Conservation (phyloP, 2,888 invertebrate genomes). For the Tromatobia lineatoria region DNA sequence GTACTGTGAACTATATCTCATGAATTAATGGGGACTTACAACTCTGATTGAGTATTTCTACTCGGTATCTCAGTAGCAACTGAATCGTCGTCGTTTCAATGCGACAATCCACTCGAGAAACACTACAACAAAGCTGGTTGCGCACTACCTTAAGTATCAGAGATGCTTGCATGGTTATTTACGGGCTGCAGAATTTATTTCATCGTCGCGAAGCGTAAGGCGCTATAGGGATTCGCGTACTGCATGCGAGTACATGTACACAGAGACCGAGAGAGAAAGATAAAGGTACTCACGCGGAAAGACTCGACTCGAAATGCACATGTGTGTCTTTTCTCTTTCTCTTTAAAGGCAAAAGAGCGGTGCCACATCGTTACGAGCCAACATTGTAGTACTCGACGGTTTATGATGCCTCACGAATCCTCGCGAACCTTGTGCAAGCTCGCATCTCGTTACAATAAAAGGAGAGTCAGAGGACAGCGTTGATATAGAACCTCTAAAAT, state of each 20-base stretch:
- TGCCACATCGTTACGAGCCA: conserved; percentile 34
- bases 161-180: conserved; percentile 18
- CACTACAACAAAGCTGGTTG: conserved; percentile 1
- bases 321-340: conserved; percentile 13
- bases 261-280: neutral
- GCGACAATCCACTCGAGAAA: conserved; percentile 7
- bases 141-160: neutral
- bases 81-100: conserved; percentile 2
- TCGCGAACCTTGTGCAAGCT: conserved; percentile 24
- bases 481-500: conserved; percentile 35
- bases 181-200: conserved; percentile 26
- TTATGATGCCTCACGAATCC: conserved; percentile 51
- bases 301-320: conserved; percentile 14
- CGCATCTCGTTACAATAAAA: conserved; percentile 22
- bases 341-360: conserved; percentile 27
- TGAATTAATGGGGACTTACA: neutral
- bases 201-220: conserved; percentile 23
- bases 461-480: conserved; percentile 2
- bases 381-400: conserved; percentile 37
- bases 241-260: neutral
- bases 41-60: neutral
- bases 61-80: neutral
- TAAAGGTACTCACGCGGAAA: neutral
- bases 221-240: conserved; percentile 7
- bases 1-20: too few species aligned